Percentiles rank a stretch among this genome's conserved stretches.
phyloP scores from a whole-genome alignment of 2,797 vertebrate genomes.

The Spatula clypeata region DNA sequence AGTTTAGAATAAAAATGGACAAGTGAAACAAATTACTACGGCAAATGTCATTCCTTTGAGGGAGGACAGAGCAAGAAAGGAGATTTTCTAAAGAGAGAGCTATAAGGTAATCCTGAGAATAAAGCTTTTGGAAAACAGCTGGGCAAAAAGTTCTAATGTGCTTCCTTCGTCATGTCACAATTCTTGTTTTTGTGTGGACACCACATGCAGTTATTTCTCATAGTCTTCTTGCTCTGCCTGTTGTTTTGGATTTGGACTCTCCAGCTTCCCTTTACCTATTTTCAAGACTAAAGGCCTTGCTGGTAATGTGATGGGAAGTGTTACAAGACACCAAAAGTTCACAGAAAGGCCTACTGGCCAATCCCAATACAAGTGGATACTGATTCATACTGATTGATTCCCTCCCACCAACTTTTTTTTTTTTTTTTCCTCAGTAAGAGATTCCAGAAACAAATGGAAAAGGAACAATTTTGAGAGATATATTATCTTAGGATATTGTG shows the following conservation, averaged over 20 bases:
- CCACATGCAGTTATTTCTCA: fast-evolving
- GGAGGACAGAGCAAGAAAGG: background rate
- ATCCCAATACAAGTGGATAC: background rate
- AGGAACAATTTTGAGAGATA: background rate
- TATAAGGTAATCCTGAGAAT: background rate
- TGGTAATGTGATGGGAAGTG: background rate
- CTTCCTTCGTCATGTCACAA: background rate
- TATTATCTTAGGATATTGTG: background rate
- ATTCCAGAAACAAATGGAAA: background rate
- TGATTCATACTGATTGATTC: too few species aligned
- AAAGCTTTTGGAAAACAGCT: background rate
- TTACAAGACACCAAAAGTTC: background rate
- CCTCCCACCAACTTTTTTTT: too few species aligned
- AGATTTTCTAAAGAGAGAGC: background rate
- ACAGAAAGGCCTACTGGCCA: background rate
- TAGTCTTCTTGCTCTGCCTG: background rate
- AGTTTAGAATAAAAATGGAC: background rate
- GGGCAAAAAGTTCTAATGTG: background rate
- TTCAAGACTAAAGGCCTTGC: background rate
- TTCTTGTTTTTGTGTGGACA: background rate
- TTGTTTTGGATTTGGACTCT: background rate
- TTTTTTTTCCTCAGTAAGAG: background rate
- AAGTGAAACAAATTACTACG: background rate
- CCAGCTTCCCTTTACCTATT: background rate
- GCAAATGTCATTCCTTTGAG: background rate